Evolutionary conservation across 2,888 invertebrate genomes (phyloP).

Genomic region (Eristalinus aeneus): DNA sequence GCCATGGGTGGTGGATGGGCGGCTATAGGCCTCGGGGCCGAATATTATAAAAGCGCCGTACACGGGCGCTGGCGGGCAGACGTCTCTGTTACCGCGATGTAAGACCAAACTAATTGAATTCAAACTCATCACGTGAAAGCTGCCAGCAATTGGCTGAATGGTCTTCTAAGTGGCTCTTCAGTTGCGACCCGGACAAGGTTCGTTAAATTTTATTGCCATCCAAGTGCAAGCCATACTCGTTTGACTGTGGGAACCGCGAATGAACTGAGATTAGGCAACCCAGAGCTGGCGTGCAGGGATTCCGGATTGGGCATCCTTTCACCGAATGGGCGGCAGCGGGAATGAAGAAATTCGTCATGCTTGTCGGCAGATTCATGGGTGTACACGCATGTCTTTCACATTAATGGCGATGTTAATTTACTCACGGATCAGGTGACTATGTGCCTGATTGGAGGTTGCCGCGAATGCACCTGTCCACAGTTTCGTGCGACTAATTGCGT

Average conservation of each 20-base stretch:
- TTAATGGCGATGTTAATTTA: neutral
- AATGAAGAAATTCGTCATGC: neutral
- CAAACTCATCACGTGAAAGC: neutral
- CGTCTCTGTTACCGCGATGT: neutral
- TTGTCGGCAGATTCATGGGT: neutral
- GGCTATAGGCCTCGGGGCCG: neutral
- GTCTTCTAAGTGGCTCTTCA: neutral
- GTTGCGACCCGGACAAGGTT: neutral
- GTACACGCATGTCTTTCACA: neutral
- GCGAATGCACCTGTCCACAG: no score
- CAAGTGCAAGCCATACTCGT: neutral
- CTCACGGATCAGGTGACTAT: neutral
- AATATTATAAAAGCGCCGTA: neutral
- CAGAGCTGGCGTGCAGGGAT: neutral
- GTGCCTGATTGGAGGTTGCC: neutral
- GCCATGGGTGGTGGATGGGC: neutral
- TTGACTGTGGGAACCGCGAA: neutral
- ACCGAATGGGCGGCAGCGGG: neutral
- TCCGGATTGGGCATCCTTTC: neutral
- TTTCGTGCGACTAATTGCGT: no score
- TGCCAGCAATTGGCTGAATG: neutral
- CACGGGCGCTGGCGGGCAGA: neutral
- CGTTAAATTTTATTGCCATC: neutral
- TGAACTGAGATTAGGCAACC: neutral
- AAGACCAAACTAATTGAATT: neutral